These are phyloP conservation scores for Ascidia mentula DNA, from an alignment of 23 tunicate genomes.

Conservation along the genomic window DNA sequence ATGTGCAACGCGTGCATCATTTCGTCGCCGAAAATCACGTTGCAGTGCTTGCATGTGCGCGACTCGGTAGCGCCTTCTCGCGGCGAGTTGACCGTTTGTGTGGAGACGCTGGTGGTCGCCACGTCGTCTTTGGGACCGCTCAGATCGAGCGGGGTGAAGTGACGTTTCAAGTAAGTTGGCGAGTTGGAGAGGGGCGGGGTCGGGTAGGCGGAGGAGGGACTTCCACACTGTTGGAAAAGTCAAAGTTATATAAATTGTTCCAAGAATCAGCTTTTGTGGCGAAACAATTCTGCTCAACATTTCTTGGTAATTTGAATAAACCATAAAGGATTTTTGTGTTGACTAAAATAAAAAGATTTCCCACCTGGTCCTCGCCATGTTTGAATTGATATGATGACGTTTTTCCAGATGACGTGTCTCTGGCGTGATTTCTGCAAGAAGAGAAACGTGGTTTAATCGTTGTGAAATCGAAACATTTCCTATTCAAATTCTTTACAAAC, in stretches of 20 bases:
- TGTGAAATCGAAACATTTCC: not conserved
- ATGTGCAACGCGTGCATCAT: slow-evolving; percentile 94
- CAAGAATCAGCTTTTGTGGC: too few relatives aligned
- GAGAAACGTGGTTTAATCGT: too few relatives aligned
- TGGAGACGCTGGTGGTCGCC: slow-evolving; percentile 33
- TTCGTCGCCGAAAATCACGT: slow-evolving; percentile 90
- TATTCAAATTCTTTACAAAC: not conserved
- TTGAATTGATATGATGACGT: not conserved
- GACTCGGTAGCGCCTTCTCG: not conserved
- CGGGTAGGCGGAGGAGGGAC: slow-evolving; percentile 41
- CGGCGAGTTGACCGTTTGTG: slow-evolving; percentile 25
- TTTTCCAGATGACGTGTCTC: not conserved
- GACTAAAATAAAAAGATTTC: too few relatives aligned
- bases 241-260: too few relatives aligned
- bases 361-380: not conserved
- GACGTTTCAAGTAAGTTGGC: slow-evolving; percentile 29
- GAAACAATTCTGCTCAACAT: too few relatives aligned
- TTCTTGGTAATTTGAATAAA: too few relatives aligned
- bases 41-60: slow-evolving; percentile 78
- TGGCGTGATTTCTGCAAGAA: not conserved
- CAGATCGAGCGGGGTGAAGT: slow-evolving; percentile 41
- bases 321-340: too few relatives aligned
- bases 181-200: slow-evolving; percentile 63
- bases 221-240: slow-evolving; percentile 5
- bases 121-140: slow-evolving; percentile 50